A percentile compares a stretch with the other conserved stretches of the same genome.
Conservation (phyloP, 1,140 invertebrate species). For the Drosophila jambulina region DNA sequence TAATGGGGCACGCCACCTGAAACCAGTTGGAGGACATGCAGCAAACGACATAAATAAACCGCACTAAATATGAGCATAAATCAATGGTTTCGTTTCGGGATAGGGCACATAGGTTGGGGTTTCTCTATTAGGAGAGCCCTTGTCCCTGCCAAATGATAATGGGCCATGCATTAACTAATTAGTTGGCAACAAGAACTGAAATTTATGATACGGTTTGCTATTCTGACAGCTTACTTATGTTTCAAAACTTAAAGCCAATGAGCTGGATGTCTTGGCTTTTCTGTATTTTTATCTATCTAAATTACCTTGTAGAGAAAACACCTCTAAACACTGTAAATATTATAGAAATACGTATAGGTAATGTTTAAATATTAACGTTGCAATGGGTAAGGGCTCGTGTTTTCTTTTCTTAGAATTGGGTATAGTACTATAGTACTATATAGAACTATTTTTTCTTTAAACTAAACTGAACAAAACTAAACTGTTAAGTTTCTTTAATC, state of each 20-base stretch:
- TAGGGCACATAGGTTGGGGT: neutral
- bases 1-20: slow-evolving; percentile 56
- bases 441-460: no score
- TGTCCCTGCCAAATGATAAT: slow-evolving; percentile 31
- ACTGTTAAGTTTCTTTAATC: no score
- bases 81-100: slow-evolving; percentile 50
- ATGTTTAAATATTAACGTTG: neutral
- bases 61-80: slow-evolving; percentile 76
- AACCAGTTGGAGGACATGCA: slow-evolving; percentile 59
- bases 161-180: slow-evolving; percentile 68
- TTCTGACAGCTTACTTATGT: neutral
- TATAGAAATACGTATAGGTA: neutral
- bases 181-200: slow-evolving; percentile 19
- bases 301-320: neutral
- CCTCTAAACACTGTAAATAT: neutral
- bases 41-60: slow-evolving; percentile 62
- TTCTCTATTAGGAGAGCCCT: slow-evolving; percentile 19
- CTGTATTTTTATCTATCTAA: neutral
- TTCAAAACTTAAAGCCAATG: neutral
- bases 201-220: slow-evolving; percentile 6
- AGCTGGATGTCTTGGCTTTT: neutral
- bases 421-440: no score
- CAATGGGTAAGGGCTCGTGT: no score
- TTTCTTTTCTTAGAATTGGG: no score
- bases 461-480: no score